phyloP scores from a whole-genome alignment of 2,113 vertebrate species.

The Oreotrochilus melanogaster region DNA sequence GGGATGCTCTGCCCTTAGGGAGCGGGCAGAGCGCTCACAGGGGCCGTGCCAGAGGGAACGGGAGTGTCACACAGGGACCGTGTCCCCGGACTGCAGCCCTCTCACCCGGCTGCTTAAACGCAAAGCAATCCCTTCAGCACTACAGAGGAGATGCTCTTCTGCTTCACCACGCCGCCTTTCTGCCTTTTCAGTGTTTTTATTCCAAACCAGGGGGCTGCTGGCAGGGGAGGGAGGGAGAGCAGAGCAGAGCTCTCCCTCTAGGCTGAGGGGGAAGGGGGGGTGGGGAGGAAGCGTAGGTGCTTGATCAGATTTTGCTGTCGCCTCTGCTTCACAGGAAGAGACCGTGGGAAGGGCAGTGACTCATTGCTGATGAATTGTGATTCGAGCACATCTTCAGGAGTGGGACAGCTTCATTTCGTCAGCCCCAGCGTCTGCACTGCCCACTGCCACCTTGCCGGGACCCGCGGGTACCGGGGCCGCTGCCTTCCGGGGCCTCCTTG shows the following conservation, averaged over 20 bases:
- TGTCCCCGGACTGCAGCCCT: no score
- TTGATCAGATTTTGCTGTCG: background rate
- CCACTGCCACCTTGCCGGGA: background rate
- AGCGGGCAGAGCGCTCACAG: no score
- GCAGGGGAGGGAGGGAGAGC: background rate
- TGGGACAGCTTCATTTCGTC: background rate
- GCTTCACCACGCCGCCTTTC: background rate
- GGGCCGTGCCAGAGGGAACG: background rate
- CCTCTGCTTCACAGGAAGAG: background rate
- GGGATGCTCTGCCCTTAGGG: no score
- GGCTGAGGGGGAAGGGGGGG: background rate
- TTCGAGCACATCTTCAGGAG: background rate
- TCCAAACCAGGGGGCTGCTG: accelerated
- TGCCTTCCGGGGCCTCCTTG: background rate
- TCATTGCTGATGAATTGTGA: slow-evolving; percentile 28
- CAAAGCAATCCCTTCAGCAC: no score
- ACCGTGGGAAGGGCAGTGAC: slow-evolving; percentile 19
- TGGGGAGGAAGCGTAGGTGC: background rate
- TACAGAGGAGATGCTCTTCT: no score
- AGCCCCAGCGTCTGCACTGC: background rate
- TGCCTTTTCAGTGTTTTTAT: background rate
- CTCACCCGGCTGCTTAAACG: no score
- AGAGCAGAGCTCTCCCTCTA: background rate
- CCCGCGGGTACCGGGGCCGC: background rate
- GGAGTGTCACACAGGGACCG: no score